A percentile compares a stretch with the other conserved stretches of the same genome.
Conservation (phyloP, 2,888 invertebrate species). For the Philhelius pedissequus region DNA sequence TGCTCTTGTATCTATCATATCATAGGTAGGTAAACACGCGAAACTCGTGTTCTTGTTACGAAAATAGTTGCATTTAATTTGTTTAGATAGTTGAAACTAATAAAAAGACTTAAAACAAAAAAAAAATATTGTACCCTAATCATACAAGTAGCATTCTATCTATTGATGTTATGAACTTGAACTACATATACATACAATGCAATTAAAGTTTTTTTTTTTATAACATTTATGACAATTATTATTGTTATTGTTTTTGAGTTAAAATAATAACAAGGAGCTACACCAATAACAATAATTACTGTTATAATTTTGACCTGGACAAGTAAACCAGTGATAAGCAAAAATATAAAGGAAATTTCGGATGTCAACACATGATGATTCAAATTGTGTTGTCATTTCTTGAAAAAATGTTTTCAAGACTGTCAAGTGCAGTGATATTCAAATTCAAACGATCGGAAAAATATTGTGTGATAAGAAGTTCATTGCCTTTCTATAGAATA, state of each 20-base stretch:
- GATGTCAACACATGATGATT: neutral
- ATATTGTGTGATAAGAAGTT: conserved; percentile 25
- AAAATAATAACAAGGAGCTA: neutral
- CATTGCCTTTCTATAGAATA: conserved; percentile 12
- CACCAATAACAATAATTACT: neutral
- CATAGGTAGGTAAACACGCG: neutral
- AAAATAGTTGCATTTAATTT: neutral
- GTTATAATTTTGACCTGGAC: neutral
- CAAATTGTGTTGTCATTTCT: neutral
- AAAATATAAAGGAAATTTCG: neutral
- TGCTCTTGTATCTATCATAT: neutral
- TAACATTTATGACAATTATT: neutral
- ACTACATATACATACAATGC: neutral
- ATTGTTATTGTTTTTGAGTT: neutral
- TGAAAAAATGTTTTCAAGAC: neutral
- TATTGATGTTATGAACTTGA: neutral
- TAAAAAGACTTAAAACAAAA: neutral
- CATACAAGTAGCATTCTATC: neutral
- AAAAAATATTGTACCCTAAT: neutral
- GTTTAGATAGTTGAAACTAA: neutral
- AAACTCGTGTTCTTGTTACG: neutral
- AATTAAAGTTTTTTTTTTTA: neutral
- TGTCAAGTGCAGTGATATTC: neutral
- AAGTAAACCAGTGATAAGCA: neutral
- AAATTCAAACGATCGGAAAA: neutral